Evolutionary conservation across 2,888 invertebrate species (phyloP), one percentile per base, ranked within the genome.

Genomic region (Drosophila putrida): DNA sequence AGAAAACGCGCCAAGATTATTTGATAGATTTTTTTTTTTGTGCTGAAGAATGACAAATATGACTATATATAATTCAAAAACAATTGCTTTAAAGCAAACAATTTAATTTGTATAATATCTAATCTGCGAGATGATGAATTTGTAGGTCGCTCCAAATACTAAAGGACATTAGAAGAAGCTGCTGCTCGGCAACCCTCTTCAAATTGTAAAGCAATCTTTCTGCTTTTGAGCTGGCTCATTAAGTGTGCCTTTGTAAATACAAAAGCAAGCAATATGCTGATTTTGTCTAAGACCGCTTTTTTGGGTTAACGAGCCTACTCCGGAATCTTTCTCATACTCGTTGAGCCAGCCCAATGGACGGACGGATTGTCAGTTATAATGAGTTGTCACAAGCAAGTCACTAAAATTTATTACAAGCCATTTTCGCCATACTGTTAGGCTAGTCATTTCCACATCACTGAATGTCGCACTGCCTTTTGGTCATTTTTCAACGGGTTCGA

Each of bases 321-420:
- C 39, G 38, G 25, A 1, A n/a, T n/a, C 51, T 27, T 13, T 13
- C 25, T 25, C 20, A 25, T 25, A 25, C 50, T 50, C 3, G 4
- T 50, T 27, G 4, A n/a, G n/a, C n/a, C n/a, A n/a, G n/a, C 43
- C 10, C 47, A 27, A n/a, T 38, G 44, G 11, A 31, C 61, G 44
- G 11, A 31, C 61, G 27, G 58, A 50, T 55, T 53, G 62, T 57
- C 51, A 46, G 61, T 62, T 62, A 57, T 63, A 75, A 75, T 79
- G 76, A 80, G 76, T 64, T 75, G 63, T 59, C 76, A 61, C 60
- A 50, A 69, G 43, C 75, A 58, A 64, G 50, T 51, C 57, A 61
- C 76, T 70, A 46, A 58, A 75, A 80, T 80, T 55, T 76, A 75
- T 80, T 64, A 64, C 61, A 27, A 75, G 15, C 80, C 57, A 64